Base-by-base conservation (phyloP, 2,888 invertebrate genomes). In the Nipponacmea schrenckii region DNA sequence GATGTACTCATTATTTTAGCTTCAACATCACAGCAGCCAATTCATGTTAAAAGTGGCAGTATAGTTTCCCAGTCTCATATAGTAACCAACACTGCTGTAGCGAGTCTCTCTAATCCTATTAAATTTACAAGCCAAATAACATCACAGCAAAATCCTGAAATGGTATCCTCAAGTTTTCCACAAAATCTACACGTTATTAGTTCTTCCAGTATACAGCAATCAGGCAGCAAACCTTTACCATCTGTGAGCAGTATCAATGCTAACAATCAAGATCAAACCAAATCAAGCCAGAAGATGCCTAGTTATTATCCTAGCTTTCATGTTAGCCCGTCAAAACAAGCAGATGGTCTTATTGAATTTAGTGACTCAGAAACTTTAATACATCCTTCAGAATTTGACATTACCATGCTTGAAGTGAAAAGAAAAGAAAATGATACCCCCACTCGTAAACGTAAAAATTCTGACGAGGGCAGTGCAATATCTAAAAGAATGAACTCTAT, bases 1-100 rank as follows among this genome's bases (percentile, higher is more conserved):
- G 73, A 73, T 14, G 62, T 71, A 15, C 63, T 71, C 39, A 70
- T 73, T 26, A 73, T 75, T n/a, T 39, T 73, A 20, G 67, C 67
- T n/a, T 50, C 72, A 44, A 44, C 39, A n/a, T 17, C 56, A 67
- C n/a, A 48, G 70, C 26, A 69, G 64, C 39, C 31, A 24, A 44
- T 56, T 20, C 20, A 20, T 24, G 24, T 24, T 12, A 56, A 56
- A 56, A 56, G 14, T 24, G 24, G 56, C 20, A 56, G 20, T 14
- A 56, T 56, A 24, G 56, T 56, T 10, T 56, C 56, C 10, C 56
- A 20, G 14, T 56, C 20, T 56, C 56, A 56, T 12, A 56, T 24
- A 12, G 56, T 56, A 12, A 56, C 56, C 24, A 56, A 20, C 24
- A 56, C 56, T 56, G 56, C 56, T 24, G 24, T 56, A 56, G 24